A percentile compares a stretch with the other conserved stretches of the same genome.
phyloP scores from a whole-genome alignment of 1,140 invertebrate species.

The Nixonia krombeini region DNA sequence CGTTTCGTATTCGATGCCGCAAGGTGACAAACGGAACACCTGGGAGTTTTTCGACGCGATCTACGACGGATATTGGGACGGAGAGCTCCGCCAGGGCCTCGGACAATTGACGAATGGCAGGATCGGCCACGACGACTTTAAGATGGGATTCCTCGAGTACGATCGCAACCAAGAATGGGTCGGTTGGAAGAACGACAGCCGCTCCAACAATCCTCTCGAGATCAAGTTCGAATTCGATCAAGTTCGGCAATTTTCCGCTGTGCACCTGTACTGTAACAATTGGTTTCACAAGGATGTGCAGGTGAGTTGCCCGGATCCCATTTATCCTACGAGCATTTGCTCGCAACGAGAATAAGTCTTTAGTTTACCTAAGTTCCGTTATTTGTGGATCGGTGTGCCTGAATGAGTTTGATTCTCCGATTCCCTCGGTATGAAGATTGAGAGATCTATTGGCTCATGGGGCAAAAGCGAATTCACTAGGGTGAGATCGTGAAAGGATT shows the following conservation, averaged over 20 bases:
- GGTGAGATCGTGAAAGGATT: too few relatives aligned
- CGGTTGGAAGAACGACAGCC: constrained; percentile 89
- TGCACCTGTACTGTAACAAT: constrained; percentile 88
- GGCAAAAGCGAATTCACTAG: too few relatives aligned
- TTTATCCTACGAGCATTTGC: constrained; percentile 22
- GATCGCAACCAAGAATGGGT: constrained; percentile 86
- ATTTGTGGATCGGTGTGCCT: too few relatives aligned
- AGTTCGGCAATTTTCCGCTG: constrained; percentile 87
- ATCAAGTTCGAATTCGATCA: constrained; percentile 91
- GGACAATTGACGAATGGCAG: constrained; percentile 89
- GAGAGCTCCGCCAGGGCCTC: constrained; percentile 80
- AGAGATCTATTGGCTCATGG: too few relatives aligned
- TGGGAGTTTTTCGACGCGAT: constrained; percentile 91
- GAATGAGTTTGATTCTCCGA: too few relatives aligned
- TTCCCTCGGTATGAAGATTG: too few relatives aligned
- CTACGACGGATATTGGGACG: constrained; percentile 90
- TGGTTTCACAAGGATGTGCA: constrained; percentile 86
- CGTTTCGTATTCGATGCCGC: constrained; percentile 71
- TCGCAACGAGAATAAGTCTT: constrained; percentile 39
- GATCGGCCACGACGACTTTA: constrained; percentile 83
- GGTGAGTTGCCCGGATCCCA: constrained; percentile 69
- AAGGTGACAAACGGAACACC: constrained; percentile 85
- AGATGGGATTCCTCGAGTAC: constrained; percentile 75
- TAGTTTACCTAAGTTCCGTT: too few relatives aligned
- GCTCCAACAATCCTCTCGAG: constrained; percentile 77